Evolutionary conservation across 2,797 vertebrate genomes (phyloP), one percentile per base, ranked within the genome.

Genomic region (Myotis myotis): DNA sequence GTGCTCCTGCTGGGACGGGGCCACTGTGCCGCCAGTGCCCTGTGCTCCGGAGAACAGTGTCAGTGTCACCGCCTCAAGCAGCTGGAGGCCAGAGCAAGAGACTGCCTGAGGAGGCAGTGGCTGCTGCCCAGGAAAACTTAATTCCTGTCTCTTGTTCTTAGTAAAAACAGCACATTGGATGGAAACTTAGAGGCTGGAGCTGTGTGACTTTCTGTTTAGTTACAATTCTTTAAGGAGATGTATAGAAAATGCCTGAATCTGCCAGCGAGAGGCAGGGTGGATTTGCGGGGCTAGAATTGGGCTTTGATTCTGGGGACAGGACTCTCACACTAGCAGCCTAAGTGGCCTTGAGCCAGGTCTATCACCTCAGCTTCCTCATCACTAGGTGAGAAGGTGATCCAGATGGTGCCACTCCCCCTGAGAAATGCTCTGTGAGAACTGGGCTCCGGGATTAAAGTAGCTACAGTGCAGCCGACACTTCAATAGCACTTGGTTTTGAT

Each of bases 31-130:
- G 47, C 3, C n/a, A 53, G 51, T 62, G 22, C 22, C 81, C 49
- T 33, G 71, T 0, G 1, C 9, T 60, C 15, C 38, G 22, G 8
- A 0, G 2, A 44, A 30, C 36, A 22, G 62, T 68, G 36, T 51
- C 90, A 53, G 85, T 90, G 60, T 62, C 28, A 13, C 70, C 57
- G 91, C 92, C 89, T 68, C 51, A 64, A 91, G 92, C 79, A 55
- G 7, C 57, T 75, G 47, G 25, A 83, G 36, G 70, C 81, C 5
- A 0, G 91, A 78, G 68, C 10, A 44, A 72, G 76, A 79, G 49
- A 76, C 0, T 1, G 5, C 33, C 83, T 78, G 86, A 51, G 62
- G 93, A 91, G 30, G 22, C 33, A 13, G 25, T 0, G 1, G 70
- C 60, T 25, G 30, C 72, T 9, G 6, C 41, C 25, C 60, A 47